Evolutionary conservation across 2,797 vertebrate species (phyloP).

Genomic region (Melanotaenia parkinsoni): DNA sequence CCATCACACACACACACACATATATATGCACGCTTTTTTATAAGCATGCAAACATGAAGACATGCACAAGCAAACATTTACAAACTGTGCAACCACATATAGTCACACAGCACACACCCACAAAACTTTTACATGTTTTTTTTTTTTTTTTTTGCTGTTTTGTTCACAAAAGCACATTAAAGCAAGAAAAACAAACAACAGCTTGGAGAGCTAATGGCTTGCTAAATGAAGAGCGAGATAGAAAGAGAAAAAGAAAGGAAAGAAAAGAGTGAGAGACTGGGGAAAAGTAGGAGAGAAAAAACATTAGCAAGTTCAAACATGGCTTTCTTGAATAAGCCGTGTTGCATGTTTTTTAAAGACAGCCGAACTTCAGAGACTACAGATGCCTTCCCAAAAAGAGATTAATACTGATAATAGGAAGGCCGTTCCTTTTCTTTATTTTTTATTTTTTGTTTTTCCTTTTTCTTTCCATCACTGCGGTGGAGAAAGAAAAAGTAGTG

Average conservation of each 20-base stretch:
- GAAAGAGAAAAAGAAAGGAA: constrained; percentile 33
- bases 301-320: constrained; percentile 79
- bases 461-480: constrained; percentile 48
- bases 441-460: constrained; percentile 51
- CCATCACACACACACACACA: constrained; percentile 24
- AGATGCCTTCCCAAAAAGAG: constrained; percentile 77
- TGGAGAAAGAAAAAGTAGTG: constrained; percentile 65
- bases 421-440: constrained; percentile 47
- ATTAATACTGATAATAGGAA: constrained; percentile 79
- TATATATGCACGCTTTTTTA: constrained; percentile 13
- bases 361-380: constrained; percentile 62
- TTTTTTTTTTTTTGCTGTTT: constrained; percentile 55
- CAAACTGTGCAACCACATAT: constrained; percentile 23
- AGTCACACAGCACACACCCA: constrained; percentile 1
- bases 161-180: constrained; percentile 67
- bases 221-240: constrained; percentile 68
- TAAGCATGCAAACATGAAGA: constrained; percentile 25
- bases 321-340: constrained; percentile 69
- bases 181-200: constrained; percentile 77
- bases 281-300: constrained; percentile 41
- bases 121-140: constrained; percentile 17
- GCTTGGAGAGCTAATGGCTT: constrained; percentile 77
- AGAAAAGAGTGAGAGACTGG: constrained; percentile 14
- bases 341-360: constrained; percentile 55
- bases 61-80: constrained; percentile 20